A percentile compares a stretch with the other conserved stretches of the same genome.
phyloP scores from a whole-genome alignment of 2,888 invertebrate genomes.

The Salpingus planirostris region DNA sequence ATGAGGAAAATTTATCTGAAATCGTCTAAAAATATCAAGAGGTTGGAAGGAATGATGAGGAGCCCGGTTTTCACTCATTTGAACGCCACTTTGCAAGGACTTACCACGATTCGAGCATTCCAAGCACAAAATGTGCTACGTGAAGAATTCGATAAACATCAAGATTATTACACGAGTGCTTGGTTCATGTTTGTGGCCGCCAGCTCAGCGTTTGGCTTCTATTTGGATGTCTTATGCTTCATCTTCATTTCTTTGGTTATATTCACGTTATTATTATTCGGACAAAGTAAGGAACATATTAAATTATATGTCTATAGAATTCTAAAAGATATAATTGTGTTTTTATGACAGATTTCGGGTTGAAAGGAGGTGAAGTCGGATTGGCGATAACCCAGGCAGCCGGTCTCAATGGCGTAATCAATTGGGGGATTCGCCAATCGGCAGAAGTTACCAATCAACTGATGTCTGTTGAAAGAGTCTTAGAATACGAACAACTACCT shows the following conservation, averaged over 20 bases:
- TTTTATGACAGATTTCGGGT: conserved; percentile 19
- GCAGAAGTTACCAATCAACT: conserved; percentile 72
- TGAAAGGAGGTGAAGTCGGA: conserved; percentile 51
- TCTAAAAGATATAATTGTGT: conserved; percentile 1
- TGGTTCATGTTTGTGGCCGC: conserved; percentile 59
- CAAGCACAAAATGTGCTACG: conserved; percentile 56
- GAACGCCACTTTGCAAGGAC: conserved; percentile 67
- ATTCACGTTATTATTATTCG: conserved; percentile 52
- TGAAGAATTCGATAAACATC: conserved; percentile 46
- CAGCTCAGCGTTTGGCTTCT: conserved; percentile 57
- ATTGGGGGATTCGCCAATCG: conserved; percentile 77
- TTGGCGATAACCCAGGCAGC: conserved; percentile 58
- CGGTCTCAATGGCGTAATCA: conserved; percentile 51
- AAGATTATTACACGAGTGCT: conserved; percentile 57
- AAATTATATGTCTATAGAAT: not conserved
- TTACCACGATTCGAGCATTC: conserved; percentile 73
- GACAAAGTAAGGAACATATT: conserved; percentile 28
- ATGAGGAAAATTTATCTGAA: conserved; percentile 56
- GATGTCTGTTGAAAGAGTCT: conserved; percentile 74
- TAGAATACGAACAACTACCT: conserved; percentile 69
- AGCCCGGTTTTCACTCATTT: conserved; percentile 80
- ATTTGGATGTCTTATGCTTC: conserved; percentile 55
- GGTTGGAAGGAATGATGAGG: conserved; percentile 61
- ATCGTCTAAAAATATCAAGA: conserved; percentile 62
- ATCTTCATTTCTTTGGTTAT: conserved; percentile 56